phyloP scores from a whole-genome alignment of 2,888 invertebrate species.

The Cryptops parisi region DNA sequence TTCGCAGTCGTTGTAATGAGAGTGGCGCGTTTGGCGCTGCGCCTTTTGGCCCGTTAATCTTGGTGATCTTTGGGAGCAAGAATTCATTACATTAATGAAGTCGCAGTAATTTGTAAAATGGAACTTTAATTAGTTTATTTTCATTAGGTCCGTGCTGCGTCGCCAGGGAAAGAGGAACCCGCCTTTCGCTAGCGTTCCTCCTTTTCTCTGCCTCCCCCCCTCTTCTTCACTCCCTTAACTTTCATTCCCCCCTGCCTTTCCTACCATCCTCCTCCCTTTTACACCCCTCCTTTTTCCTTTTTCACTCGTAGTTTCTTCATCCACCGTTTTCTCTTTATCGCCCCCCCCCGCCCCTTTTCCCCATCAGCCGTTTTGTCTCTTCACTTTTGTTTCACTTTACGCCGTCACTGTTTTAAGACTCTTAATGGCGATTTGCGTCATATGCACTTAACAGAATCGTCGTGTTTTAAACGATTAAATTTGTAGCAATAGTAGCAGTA shows the following conservation, averaged over 20 bases:
- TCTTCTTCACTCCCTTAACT: neutral
- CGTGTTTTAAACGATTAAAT: too few species aligned
- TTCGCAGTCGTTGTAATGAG: constrained; percentile 3
- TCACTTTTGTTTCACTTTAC: too few species aligned
- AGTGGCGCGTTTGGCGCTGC: constrained; percentile 13
- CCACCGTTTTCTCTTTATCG: neutral
- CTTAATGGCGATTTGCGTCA: too few species aligned
- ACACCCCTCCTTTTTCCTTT: neutral
- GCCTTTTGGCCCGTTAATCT: constrained; percentile 13
- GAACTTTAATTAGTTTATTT: constrained; percentile 16
- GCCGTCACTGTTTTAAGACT: too few species aligned
- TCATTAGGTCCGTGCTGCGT: constrained; percentile 9
- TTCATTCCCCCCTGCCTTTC: neutral
- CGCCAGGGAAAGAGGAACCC: neutral
- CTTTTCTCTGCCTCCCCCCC: neutral
- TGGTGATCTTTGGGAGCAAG: constrained; percentile 15
- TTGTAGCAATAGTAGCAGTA: too few species aligned
- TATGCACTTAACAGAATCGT: too few species aligned
- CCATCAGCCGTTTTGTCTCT: too few species aligned
- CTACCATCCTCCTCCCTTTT: neutral
- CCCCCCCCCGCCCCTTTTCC: too few species aligned
- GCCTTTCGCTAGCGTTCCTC: constrained; percentile 4
- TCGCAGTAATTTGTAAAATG: constrained; percentile 16
- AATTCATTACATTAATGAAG: constrained; percentile 16
- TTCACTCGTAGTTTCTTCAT: neutral